Evolutionary conservation across 30 jellyfish, hydroid and myxozoan genomes (phyloP), one percentile per base, ranked within the genome.

Genomic region (Cassiopea andromeda): DNA sequence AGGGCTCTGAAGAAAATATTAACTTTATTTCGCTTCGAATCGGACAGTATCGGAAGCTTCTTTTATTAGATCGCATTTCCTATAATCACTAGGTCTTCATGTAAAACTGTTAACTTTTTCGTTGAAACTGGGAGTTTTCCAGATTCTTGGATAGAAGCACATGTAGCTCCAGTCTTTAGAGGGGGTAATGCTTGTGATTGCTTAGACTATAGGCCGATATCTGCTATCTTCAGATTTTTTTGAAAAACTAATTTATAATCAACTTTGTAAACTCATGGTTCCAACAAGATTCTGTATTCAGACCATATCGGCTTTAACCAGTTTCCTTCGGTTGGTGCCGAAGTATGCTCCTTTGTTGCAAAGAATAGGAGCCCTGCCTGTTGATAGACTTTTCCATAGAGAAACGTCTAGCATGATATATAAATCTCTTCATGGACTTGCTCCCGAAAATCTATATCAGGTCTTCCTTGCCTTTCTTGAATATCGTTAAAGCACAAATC

Each of bases 141-240:
- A 9, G 64, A 50, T 50, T 2, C 64, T 50, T 50, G 64, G 64
- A 68, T 2, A 43, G 16, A 68, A 68, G 77, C 77, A 68, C 77
- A 17, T 4, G 77, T 68, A 68, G 5, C 77, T 68, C 77, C 16
- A 9, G 17, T 60, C 72, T 60, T 60, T 60, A 68, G 47, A 2
- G 47, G 47, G 5, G 77, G 77, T 17, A 68, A 68, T 18, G 77
- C 47, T 68, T 6, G 14, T 68, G 77, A 68, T 68, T 17, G 77
- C 16, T 68, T 4, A 17, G 14, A 68, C 45, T 68, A 68, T 68
- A 68, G 77, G 77, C 77, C 77, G 14, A 68, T 68, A 68, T 68
- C 77, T 18, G 77, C 14, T 68, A 43, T 43, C 45, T 17, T 17
- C 47, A 17, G 45, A 14, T 4, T 17, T 2, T 7, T 68, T 17